phyloP scores from a whole-genome alignment of 2,888 invertebrate species.

The Anoplius nigerrimus region DNA sequence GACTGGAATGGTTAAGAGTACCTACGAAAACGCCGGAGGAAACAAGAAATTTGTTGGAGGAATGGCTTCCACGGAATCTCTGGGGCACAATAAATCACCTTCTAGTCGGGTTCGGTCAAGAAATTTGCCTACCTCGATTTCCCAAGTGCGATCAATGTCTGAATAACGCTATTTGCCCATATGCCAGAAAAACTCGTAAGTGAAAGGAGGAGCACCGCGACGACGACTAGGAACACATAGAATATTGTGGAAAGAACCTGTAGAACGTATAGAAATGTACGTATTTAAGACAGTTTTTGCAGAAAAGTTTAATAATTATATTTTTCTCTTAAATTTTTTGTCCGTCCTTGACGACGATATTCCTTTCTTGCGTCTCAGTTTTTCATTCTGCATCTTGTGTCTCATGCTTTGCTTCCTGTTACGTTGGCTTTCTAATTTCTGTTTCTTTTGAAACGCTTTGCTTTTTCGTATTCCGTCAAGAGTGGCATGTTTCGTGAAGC shows the following conservation, averaged over 20 bases:
- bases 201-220: conserved; percentile 11
- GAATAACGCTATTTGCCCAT: conserved; percentile 89
- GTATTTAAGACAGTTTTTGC: conserved; percentile 29
- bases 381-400: conserved; percentile 52
- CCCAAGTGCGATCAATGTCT: conserved; percentile 91
- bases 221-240: conserved; percentile 8
- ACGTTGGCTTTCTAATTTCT: conserved; percentile 81
- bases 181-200: conserved; percentile 70
- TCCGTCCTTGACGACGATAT: conserved; percentile 64
- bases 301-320: conserved; percentile 8
- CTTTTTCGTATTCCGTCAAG: conserved; percentile 85
- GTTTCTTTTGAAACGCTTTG: conserved; percentile 86
- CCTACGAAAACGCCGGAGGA: conserved; percentile 89
- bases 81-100: conserved; percentile 94
- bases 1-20: conserved; percentile 88
- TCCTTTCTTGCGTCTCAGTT: conserved; percentile 64
- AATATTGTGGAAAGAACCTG: conserved; percentile 13
- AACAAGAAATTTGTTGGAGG: conserved; percentile 88
- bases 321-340: conserved; percentile 35
- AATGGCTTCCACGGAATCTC: conserved; percentile 89
- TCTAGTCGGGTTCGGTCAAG: conserved; percentile 98
- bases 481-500: conserved; percentile 82
- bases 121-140: conserved; percentile 87
- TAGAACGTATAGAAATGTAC: too few relatives aligned
- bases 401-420: conserved; percentile 79